Base-by-base conservation (phyloP, 2,888 invertebrate species). In the Parnassius mnemosyne region DNA sequence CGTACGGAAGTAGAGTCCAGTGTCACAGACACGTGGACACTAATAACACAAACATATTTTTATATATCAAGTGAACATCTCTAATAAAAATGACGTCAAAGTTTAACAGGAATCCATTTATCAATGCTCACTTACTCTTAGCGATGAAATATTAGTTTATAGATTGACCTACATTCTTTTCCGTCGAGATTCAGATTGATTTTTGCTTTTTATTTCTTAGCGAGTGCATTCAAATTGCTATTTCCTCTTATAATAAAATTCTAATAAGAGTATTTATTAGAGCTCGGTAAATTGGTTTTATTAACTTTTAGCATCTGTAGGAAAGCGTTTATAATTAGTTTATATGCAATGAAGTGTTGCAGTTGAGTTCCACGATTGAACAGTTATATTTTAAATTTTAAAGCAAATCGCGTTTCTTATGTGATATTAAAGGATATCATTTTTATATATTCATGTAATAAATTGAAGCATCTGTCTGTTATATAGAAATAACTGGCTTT, bases 211-310 rank as follows among this genome's bases (percentile, higher is more conserved):
- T 75, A 79, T 80, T 77, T 71, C 74, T 72, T 74, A 69, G 71
- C 75, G 71, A 80, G 73, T 75, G 73, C 81, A 80, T 83, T 86
- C 82, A 84, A 74, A 77, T 79, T 85, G 81, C 78, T 73, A 86
- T 87, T 85, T 87, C 81, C 80, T 71, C 80, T 52, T 77, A 78
- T 83, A 83, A 86, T 73, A 71, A 71, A 71, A 71, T 83, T 85
- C 82, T 83, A 83, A 80, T 77, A 75, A 34, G 76, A 70, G 77
- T 80, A 76, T 83, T 81, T 76, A 73, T 77, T 76, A 72, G 70
- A 76, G 73, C 69, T 71, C 73, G 58, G 55, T 51, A 58, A 57
- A 50, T 63, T 63, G 46, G 58, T 63, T 59, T 58, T 55, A 41
- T 12, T 10, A 34, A 10, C 42, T 46, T 16, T 41, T 12, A 47